A percentile compares a stretch with the other conserved stretches of the same genome.
phyloP scores from a whole-genome alignment of 2,888 invertebrate species.

The Herminia tarsipennalis region DNA sequence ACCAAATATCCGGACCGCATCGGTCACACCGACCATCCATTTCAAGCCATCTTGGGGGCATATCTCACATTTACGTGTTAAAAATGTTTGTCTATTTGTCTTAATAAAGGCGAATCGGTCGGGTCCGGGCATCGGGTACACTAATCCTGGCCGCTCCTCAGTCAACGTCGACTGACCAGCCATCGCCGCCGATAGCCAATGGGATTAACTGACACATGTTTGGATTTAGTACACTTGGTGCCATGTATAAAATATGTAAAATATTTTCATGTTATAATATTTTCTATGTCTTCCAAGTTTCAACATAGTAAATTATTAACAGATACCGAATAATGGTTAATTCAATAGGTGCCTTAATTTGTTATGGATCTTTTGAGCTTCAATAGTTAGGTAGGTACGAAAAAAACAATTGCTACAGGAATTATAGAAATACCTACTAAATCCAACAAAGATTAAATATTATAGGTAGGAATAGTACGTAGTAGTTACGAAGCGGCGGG shows the following conservation, averaged over 20 bases:
- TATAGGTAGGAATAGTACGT: too few relatives aligned
- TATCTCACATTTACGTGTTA: constrained; percentile 57
- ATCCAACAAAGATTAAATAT: too few relatives aligned
- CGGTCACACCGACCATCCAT: constrained; percentile 33
- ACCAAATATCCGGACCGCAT: constrained; percentile 24
- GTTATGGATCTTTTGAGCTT: too few relatives aligned
- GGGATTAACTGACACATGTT: constrained; percentile 65
- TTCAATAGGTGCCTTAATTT: too few relatives aligned
- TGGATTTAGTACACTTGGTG: constrained; percentile 45
- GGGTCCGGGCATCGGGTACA: constrained; percentile 55
- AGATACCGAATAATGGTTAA: too few relatives aligned
- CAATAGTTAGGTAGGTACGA: too few relatives aligned
- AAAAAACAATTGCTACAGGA: too few relatives aligned
- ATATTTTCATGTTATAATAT: constrained; percentile 1
- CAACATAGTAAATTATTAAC: too few relatives aligned
- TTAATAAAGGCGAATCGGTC: constrained; percentile 65
- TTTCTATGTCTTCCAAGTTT: too few relatives aligned
- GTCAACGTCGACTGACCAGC: constrained; percentile 60
- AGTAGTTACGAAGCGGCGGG: too few relatives aligned
- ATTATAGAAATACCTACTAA: too few relatives aligned
- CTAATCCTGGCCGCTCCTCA: constrained; percentile 63
- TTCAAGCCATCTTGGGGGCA: constrained; percentile 35
- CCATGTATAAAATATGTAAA: not conserved
- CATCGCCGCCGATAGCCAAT: constrained; percentile 48
- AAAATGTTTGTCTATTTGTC: constrained; percentile 71